Evolutionary conservation across 2,797 vertebrate species (phyloP).

Genomic region (Intellagama lesueurii): DNA sequence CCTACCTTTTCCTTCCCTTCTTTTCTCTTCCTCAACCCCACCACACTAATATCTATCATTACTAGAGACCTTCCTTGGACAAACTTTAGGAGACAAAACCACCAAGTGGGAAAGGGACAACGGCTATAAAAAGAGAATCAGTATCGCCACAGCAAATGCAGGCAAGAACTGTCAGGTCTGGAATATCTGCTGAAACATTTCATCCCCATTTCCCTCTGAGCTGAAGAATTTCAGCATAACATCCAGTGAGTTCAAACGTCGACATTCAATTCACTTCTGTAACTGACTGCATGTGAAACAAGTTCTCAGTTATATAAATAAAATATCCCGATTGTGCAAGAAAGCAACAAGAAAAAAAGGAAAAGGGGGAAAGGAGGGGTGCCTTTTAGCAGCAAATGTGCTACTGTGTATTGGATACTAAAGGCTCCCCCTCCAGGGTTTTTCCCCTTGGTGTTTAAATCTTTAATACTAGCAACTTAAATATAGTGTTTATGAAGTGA

Average conservation of each 20-base stretch:
- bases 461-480: conserved; percentile 37
- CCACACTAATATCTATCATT: neutral
- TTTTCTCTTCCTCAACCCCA: neutral
- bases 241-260: neutral
- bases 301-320: neutral
- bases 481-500: conserved; percentile 54
- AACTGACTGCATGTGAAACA: conserved; percentile 18
- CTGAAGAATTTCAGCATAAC: neutral
- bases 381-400: conserved; percentile 9
- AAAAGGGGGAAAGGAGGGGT: fast-evolving
- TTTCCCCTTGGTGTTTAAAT: conserved; percentile 53
- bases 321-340: neutral
- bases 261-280: neutral
- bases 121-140: neutral
- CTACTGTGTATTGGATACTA: conserved; percentile 42
- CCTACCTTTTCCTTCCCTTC: neutral
- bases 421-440: conserved; percentile 33
- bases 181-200: neutral
- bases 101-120: neutral
- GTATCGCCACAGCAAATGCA: neutral
- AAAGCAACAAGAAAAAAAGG: conserved; percentile 21
- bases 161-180: neutral
- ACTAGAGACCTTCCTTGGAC: too few species aligned
- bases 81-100: neutral
- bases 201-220: neutral